Percentiles rank a stretch among this genome's conserved stretches.
Evolutionary conservation across 1,140 invertebrate species (phyloP).

Genomic region (Meloidogyne exigua): DNA sequence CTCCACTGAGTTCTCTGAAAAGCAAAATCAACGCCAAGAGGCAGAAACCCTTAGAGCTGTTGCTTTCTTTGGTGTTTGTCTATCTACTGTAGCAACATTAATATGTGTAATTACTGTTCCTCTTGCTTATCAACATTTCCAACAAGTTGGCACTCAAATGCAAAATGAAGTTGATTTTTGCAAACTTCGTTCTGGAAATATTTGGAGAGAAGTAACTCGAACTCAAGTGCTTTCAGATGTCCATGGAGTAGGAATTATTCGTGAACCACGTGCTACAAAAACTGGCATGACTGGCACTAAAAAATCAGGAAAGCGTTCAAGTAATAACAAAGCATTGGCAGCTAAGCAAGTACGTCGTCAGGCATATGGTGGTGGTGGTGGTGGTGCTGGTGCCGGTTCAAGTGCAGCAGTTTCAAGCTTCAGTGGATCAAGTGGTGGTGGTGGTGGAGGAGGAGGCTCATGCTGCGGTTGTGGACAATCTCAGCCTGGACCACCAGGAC

Average conservation of each 20-base stretch:
- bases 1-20: not conserved
- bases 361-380: not conserved
- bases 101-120: slow-evolving; percentile 46
- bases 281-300: not conserved
- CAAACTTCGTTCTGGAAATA: slow-evolving; percentile 46
- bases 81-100: slow-evolving; percentile 41
- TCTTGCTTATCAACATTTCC: slow-evolving; percentile 49
- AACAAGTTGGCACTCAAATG: slow-evolving; percentile 23
- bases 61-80: slow-evolving; percentile 33
- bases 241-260: slow-evolving; percentile 1
- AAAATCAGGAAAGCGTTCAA: not conserved
- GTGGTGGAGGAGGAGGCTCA: slow-evolving; percentile 34
- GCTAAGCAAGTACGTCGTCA: not conserved
- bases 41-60: slow-evolving; percentile 27
- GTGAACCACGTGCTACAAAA: not conserved
- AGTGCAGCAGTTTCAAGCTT: not conserved
- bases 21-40: slow-evolving; percentile 28
- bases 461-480: slow-evolving; percentile 49
- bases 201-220: slow-evolving; percentile 43
- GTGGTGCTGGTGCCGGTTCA: not conserved
- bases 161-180: slow-evolving; percentile 47
- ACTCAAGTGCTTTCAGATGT: slow-evolving; percentile 15
- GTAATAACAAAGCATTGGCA: not conserved
- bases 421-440: not conserved
- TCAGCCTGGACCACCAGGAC: slow-evolving; percentile 44